Evolutionary conservation across 2,797 vertebrate genomes (phyloP).

Genomic region (Xiphophorus birchmanni): DNA sequence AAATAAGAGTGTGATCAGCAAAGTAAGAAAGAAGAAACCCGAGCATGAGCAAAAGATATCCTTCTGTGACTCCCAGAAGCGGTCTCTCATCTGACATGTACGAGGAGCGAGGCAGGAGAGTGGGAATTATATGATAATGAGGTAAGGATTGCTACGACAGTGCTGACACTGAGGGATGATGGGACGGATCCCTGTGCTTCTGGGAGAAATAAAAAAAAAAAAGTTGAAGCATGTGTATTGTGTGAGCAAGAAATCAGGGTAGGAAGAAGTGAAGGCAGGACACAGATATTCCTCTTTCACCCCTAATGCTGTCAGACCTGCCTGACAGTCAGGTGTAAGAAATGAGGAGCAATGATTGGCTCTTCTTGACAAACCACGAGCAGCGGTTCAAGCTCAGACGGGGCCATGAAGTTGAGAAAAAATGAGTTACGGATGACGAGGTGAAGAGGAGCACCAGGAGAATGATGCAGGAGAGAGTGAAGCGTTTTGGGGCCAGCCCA

Average conservation of each 20-base stretch:
- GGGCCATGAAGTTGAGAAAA: slow-evolving; percentile 3
- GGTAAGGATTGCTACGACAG: slow-evolving; percentile 46
- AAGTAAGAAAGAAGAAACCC: slow-evolving; percentile 22
- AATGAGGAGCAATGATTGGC: slow-evolving; percentile 42
- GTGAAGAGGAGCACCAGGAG: slow-evolving; percentile 48
- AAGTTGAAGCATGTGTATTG: slow-evolving; percentile 11
- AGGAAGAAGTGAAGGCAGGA: slow-evolving; percentile 9
- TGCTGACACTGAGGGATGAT: slow-evolving; percentile 71
- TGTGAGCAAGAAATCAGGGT: slow-evolving; percentile 6
- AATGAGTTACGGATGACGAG: slow-evolving; percentile 48
- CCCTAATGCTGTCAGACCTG: slow-evolving; percentile 54
- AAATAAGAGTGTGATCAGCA: slow-evolving; percentile 6
- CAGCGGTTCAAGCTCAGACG: slow-evolving; percentile 41
- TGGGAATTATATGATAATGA: slow-evolving; percentile 80
- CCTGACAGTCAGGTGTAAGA: slow-evolving; percentile 46
- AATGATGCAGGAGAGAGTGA: slow-evolving; percentile 50
- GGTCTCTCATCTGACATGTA: slow-evolving; percentile 60
- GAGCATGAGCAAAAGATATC: slow-evolving; percentile 40
- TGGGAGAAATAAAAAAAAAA: slow-evolving; percentile 35
- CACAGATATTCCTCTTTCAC: slow-evolving; percentile 30
- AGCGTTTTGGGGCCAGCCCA: slow-evolving; percentile 38
- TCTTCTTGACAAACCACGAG: slow-evolving; percentile 31
- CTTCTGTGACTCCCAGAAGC: slow-evolving; percentile 57
- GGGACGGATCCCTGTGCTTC: slow-evolving; percentile 67
- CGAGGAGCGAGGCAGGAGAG: slow-evolving; percentile 66